Base-by-base conservation (phyloP, 2,797 vertebrate species). In the Dendrocincla fuliginosa region DNA sequence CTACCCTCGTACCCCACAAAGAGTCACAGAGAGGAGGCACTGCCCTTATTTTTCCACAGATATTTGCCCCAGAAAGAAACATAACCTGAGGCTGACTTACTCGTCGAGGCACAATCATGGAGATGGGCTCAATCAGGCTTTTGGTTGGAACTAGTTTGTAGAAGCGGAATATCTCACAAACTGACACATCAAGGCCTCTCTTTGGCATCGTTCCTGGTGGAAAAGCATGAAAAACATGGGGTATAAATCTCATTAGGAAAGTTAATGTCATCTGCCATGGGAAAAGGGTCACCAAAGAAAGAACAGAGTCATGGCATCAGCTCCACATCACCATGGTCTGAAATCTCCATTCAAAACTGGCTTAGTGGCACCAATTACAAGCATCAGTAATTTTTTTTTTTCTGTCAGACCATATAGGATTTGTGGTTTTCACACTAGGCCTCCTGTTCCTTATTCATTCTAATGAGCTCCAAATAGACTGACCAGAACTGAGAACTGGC, bases 151-250 rank as follows among this genome's bases (percentile, higher is more conserved):
- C 98, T 89, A 99, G 97, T 86, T 98, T 99, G 97, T 99, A 99
- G 97, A 99, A 99, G 95, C 99, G 98, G 98, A 99, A 99, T 94
- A 99, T 98, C 97, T 99, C 99, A 19, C 99, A 99, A 80, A 98
- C 97, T 75, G 97, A 98, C 79, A 99, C 98, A 19, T 99, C 98
- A 68, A 99, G 98, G 39, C 99, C 99, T 95, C 99, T 98, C 98
- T 99, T 99, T 96, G 99, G 99, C 99, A 99, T 99, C 39, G 98
- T 88, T 97, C 98, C 99, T 99, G 95, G 50, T 47, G 79, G 83
- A 24, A 91, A 9, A 94, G 25, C 24, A 57, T 16, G 11, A 87
- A 70, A 79, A 14, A 74, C 52, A 53, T 5, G 10, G 30, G 28
- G 33, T 56, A 22, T 33, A 74, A 55, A 84, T 82, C 28, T 82